Evolutionary conservation across 2,797 vertebrate species (phyloP).

Genomic region (Eurystomus glaucurus): DNA sequence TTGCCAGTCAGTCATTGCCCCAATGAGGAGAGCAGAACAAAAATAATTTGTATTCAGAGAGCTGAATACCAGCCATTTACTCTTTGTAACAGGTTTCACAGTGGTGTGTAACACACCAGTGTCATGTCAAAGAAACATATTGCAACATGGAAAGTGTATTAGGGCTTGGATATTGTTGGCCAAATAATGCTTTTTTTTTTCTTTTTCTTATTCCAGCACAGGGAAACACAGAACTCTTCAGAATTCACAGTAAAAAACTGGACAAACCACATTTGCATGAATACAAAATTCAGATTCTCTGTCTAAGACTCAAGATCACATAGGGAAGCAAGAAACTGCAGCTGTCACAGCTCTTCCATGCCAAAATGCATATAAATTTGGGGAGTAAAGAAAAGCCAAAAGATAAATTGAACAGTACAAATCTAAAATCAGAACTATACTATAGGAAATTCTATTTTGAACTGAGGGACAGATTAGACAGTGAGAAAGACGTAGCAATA

Average conservation of each 20-base stretch:
- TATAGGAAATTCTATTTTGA: conserved; percentile 28
- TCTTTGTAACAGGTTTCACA: background rate
- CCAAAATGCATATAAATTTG: conserved; percentile 2
- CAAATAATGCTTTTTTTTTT: background rate
- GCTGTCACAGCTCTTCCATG: background rate
- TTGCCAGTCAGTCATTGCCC: background rate
- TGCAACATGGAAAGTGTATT: background rate
- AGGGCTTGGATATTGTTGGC: background rate
- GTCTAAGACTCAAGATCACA: background rate
- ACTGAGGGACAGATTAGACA: background rate
- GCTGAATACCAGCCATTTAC: background rate
- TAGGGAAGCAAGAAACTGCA: background rate
- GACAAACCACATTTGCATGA: background rate
- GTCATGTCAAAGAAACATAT: background rate
- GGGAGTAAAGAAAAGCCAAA: background rate
- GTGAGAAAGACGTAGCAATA: background rate
- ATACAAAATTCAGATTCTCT: background rate
- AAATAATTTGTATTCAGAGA: background rate
- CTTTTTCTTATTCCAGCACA: background rate
- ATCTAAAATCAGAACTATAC: background rate
- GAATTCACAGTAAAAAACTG: background rate
- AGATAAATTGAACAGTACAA: conserved; percentile 2
- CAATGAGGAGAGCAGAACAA: background rate
- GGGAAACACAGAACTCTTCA: background rate
- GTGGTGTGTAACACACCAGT: background rate